These are phyloP conservation scores for Fulmarus glacialis DNA, from an alignment of 2,113 vertebrate species.

Conservation along the genomic window DNA sequence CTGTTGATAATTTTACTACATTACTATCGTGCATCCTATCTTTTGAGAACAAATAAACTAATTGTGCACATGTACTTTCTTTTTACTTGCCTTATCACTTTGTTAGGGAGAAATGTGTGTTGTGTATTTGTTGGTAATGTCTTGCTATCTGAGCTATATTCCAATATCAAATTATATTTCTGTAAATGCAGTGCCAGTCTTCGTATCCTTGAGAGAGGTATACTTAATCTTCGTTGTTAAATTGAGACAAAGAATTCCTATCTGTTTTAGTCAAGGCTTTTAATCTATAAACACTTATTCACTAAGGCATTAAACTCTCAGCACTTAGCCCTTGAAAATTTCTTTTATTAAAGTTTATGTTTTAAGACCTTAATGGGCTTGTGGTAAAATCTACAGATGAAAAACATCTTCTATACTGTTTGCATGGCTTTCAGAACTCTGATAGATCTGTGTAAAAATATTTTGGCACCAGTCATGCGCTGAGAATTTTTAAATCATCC, in stretches of 20 bases:
- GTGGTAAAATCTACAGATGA: not conserved
- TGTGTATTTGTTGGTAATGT: not conserved
- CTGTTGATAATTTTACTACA: not conserved
- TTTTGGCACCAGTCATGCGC: not conserved
- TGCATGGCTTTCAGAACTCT: not conserved
- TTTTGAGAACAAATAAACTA: not conserved
- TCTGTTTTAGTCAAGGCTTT: slow-evolving; percentile 39
- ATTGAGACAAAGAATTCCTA: slow-evolving; percentile 2
- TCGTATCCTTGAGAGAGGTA: not conserved
- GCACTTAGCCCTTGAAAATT: not conserved
- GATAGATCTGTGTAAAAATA: slow-evolving; percentile 4
- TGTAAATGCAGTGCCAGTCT: not conserved
- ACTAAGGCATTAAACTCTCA: not conserved
- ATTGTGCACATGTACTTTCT: not conserved
- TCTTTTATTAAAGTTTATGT: not conserved
- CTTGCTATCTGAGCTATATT: not conserved
- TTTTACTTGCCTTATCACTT: not conserved
- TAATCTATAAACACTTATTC: slow-evolving; percentile 20
- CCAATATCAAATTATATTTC: slow-evolving; percentile 1
- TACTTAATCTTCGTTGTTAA: not conserved
- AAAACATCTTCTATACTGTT: not conserved
- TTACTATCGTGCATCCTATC: not conserved
- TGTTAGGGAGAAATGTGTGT: not conserved
- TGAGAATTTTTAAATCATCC: not conserved
- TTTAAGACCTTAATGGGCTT: slow-evolving; percentile 9